Conservation (phyloP, 1,140 invertebrate genomes). For the Thaumatotibia leucotreta region DNA sequence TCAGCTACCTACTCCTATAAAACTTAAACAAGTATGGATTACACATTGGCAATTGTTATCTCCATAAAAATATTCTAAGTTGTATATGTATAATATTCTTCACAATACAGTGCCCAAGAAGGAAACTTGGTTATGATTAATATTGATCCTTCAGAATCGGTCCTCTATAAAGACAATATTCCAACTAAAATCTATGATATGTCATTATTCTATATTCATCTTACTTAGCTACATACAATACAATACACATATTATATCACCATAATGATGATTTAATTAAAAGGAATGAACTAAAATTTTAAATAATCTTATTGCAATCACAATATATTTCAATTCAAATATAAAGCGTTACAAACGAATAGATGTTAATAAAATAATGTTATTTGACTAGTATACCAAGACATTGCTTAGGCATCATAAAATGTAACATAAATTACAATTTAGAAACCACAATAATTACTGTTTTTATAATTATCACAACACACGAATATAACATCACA, state of each 20-base stretch:
- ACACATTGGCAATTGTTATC: background rate
- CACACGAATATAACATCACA: slow-evolving; percentile 13
- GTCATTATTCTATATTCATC: background rate
- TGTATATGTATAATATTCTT: background rate
- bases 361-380: background rate
- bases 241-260: background rate
- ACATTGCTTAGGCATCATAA: background rate
- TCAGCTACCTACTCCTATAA: background rate
- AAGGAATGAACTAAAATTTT: slow-evolving; percentile 3
- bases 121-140: too few relatives aligned
- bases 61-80: background rate
- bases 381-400: background rate
- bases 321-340: background rate
- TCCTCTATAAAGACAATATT: background rate
- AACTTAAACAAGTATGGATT: background rate
- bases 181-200: slow-evolving; percentile 1
- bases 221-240: background rate
- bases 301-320: background rate
- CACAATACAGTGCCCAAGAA: too few relatives aligned
- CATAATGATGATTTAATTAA: background rate
- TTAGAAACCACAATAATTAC: background rate
- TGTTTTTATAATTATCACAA: background rate
- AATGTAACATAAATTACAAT: background rate
- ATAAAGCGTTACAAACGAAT: background rate
- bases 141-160: background rate